Evolutionary conservation across 1,140 invertebrate genomes (phyloP), one percentile per base, ranked within the genome.

Genomic region (Acyrthosiphon pisum): DNA sequence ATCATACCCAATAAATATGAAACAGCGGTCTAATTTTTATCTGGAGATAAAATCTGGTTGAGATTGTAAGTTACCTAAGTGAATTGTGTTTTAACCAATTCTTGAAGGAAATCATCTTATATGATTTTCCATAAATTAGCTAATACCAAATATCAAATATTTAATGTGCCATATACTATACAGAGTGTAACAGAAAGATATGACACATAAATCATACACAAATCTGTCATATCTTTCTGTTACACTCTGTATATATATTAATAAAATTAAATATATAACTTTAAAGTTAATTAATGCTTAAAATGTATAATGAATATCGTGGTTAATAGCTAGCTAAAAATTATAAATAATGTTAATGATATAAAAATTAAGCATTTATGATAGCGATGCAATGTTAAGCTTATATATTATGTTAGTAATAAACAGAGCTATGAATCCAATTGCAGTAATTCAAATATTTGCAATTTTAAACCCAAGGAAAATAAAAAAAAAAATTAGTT

Each of bases 331-430:
- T 41, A 8, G 23, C 11, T 89, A 89, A 90, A 90, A 76, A 18
- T 76, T 22, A 90, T 90, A 68, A 90, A 90, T 68, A 44, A 44
- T 90, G 53, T 90, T 90, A 90, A 90, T 90, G 37, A 68, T 56
- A 60, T 50, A 50, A 50, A 35, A 50, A 50, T 30, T 41, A 41
- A 46, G 35, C 48, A 23, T 37, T 50, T 56, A 56, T 89, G 1
- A 89, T 89, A 90, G 89, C 89, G 7, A 90, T 90, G 88, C 88
- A 56, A 37, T 89, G 18, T n/a, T 68, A 90, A 90, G 26, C 56
- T 56, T 90, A n/a, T 20, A 90, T 60, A 46, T 86, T 41, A 9
- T 46, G 60, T 89, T 89, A 50, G 48, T 89, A 37, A 90, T 44
- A 20, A 30, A 90, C 8, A 41, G n/a, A 89, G 23, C 35, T 30